Percentiles rank a stretch among this genome's conserved stretches.
These are phyloP conservation scores for Suillia variegata DNA, from an alignment of 2,888 invertebrate genomes.

Conservation along the genomic window DNA sequence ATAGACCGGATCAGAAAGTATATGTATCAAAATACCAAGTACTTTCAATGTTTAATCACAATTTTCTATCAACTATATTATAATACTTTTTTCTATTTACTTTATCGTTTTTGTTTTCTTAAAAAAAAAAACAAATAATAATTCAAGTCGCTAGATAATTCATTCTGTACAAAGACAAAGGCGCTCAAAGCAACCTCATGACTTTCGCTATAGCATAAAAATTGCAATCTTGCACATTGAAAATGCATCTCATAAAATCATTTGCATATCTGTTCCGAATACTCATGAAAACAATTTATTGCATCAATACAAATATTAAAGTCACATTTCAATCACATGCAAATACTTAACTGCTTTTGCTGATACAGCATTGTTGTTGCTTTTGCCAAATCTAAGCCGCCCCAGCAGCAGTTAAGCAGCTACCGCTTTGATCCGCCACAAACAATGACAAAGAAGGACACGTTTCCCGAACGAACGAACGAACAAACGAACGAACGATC, in stretches of 20 bases:
- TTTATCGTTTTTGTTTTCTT: too few relatives aligned
- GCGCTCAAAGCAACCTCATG: not conserved
- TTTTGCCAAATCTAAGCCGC: slow-evolving; percentile 29
- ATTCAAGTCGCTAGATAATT: too few relatives aligned
- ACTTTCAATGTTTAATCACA: too few relatives aligned
- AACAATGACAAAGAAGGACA: slow-evolving; percentile 40
- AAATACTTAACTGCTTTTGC: slow-evolving; percentile 32
- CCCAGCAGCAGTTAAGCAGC: slow-evolving; percentile 16
- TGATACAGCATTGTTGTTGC: too few relatives aligned
- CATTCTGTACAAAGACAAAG: too few relatives aligned
- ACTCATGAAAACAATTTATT: slow-evolving; percentile 45
- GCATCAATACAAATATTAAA: slow-evolving; percentile 50
- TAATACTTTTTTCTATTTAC: too few relatives aligned
- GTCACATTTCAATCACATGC: slow-evolving; percentile 56
- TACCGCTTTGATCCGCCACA: slow-evolving; percentile 9
- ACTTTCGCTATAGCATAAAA: not conserved
- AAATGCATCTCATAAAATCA: slow-evolving; percentile 25
- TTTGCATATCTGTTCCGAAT: slow-evolving; percentile 25
- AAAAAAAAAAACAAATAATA: too few relatives aligned
- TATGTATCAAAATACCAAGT: too few relatives aligned
- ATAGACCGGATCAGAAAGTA: too few relatives aligned
- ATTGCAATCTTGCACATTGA: slow-evolving; percentile 22
- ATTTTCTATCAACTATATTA: too few relatives aligned
- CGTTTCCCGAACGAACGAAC: slow-evolving; percentile 47
- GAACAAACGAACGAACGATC: too few relatives aligned